A percentile compares a stretch with the other conserved stretches of the same genome.
Evolutionary conservation across 1,140 invertebrate genomes (phyloP).

Genomic region (Heliconius hermathena): DNA sequence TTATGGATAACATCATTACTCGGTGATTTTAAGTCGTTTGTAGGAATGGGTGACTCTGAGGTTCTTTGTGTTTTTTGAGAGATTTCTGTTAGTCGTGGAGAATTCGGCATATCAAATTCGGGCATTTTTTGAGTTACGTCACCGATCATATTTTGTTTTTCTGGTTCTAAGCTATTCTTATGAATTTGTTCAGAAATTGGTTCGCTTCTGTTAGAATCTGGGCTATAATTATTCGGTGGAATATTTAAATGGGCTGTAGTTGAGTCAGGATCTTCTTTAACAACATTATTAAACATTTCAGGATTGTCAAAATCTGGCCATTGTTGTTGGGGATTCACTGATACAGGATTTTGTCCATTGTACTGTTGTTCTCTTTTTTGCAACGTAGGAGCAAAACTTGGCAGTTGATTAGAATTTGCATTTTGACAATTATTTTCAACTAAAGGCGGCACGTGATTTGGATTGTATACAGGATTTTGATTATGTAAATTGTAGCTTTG

Average conservation of each 20-base stretch:
- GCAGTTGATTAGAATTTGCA: constrained; percentile 62
- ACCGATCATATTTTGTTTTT: constrained; percentile 58
- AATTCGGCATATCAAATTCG: constrained; percentile 73
- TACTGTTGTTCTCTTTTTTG: constrained; percentile 70
- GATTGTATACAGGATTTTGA: constrained; percentile 73
- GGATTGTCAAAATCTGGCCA: constrained; percentile 81
- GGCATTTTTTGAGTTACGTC: constrained; percentile 66
- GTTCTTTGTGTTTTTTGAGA: constrained; percentile 70
- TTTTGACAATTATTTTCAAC: constrained; percentile 70
- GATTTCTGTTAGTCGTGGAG: constrained; percentile 72
- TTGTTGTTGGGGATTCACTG: constrained; percentile 72
- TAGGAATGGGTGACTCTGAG: constrained; percentile 63
- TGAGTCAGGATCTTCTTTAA: constrained; percentile 86
- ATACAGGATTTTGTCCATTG: constrained; percentile 45
- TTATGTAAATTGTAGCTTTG: constrained; percentile 79
- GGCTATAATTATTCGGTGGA: constrained; percentile 77
- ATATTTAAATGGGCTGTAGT: constrained; percentile 82
- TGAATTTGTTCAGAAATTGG: constrained; percentile 59
- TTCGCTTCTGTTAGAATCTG: constrained; percentile 76
- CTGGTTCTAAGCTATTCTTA: constrained; percentile 58
- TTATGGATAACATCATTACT: constrained; percentile 59
- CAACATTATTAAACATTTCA: constrained; percentile 77
- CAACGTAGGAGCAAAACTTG: constrained; percentile 67
- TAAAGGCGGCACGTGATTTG: constrained; percentile 60
- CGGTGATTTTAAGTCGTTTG: constrained; percentile 72